Evolutionary conservation across 1,140 invertebrate species (phyloP).

Genomic region (Protaetia brevitarsis): DNA sequence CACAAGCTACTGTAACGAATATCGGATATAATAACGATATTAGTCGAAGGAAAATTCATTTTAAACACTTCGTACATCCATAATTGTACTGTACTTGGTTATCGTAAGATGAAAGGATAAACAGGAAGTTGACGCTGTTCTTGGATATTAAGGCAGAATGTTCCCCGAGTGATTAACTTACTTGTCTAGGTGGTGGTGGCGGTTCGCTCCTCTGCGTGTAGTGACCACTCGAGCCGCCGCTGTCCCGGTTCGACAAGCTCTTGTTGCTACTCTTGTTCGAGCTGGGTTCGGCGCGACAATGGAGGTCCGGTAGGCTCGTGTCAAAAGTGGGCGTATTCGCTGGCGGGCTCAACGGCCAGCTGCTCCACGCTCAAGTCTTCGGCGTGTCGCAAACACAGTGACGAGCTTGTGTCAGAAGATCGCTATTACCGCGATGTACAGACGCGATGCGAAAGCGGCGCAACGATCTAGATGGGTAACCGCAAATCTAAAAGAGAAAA

Average conservation of each 20-base stretch:
- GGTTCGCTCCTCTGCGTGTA: conserved; percentile 74
- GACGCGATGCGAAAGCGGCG: conserved; percentile 50
- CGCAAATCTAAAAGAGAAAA: conserved; percentile 52
- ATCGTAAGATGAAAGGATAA: too few species aligned
- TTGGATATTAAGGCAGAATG: too few species aligned
- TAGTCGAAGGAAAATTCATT: too few species aligned
- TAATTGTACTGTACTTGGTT: too few species aligned
- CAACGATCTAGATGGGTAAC: conserved; percentile 56
- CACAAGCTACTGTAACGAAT: too few species aligned
- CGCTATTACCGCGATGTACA: conserved; percentile 52
- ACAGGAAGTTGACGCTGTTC: too few species aligned
- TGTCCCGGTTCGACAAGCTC: conserved; percentile 57
- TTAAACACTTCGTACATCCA: too few species aligned
- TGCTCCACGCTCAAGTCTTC: conserved; percentile 47
- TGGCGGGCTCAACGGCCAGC: conserved; percentile 60
- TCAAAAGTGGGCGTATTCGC: conserved; percentile 60
- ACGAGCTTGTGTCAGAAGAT: conserved; percentile 70
- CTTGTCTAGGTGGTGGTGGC: conserved; percentile 52
- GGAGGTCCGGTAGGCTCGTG: conserved; percentile 80
- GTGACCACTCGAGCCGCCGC: conserved; percentile 72
- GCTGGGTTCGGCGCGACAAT: conserved; percentile 50
- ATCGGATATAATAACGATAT: too few species aligned
- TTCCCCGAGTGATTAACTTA: too few species aligned
- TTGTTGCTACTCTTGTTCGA: conserved; percentile 52
- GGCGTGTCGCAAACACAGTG: conserved; percentile 67